Evolutionary conservation across 37 sponge, comb jelly and placozoan genomes (phyloP), one percentile per base, ranked within the genome.

Genomic region (Dysidea cf. avara): DNA sequence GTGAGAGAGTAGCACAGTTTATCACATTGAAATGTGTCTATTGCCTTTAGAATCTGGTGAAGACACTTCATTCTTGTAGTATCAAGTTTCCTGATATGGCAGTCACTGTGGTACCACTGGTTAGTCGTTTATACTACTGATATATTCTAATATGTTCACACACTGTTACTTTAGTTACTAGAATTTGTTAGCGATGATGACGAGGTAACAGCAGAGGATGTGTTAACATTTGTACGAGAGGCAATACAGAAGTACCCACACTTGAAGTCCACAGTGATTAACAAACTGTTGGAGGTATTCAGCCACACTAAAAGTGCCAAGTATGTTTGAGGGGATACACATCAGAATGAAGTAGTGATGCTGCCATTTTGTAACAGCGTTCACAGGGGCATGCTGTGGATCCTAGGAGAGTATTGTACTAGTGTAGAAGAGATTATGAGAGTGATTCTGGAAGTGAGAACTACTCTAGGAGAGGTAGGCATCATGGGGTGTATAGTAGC

Each of bases 321-420:
- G 81, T 83, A 7, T 55, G 77, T 53, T 21, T 6, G 9, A 43
- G 46, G 9, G 46, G 5, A n/a, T n/a, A n/a, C n/a, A n/a, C n/a
- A n/a, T n/a, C n/a, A n/a, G n/a, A n/a, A n/a, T n/a, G n/a, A n/a
- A n/a, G n/a, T n/a, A n/a, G n/a, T n/a, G n/a, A n/a, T n/a, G n/a
- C n/a, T n/a, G n/a, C 9, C 9, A 43, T 43, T 5, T 43, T 43
- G 13, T 14, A 9, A 20, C 52, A 85, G 87, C 35, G 79, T 89
- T 25, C 85, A 80, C 59, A 78, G 91, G 47, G 86, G 85, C 50
- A 76, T 83, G 9, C 70, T 99, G 70, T 99, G 99, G 99, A 93
- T 99, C 6, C 80, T 99, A 69, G 99, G 99, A 30, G 96, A 99
- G 77, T 95, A 95, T 77, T 96, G 93, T 40, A 82, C 74, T n/a